Conservation (phyloP, 2,113 vertebrate species). For the Sturnus vulgaris region DNA sequence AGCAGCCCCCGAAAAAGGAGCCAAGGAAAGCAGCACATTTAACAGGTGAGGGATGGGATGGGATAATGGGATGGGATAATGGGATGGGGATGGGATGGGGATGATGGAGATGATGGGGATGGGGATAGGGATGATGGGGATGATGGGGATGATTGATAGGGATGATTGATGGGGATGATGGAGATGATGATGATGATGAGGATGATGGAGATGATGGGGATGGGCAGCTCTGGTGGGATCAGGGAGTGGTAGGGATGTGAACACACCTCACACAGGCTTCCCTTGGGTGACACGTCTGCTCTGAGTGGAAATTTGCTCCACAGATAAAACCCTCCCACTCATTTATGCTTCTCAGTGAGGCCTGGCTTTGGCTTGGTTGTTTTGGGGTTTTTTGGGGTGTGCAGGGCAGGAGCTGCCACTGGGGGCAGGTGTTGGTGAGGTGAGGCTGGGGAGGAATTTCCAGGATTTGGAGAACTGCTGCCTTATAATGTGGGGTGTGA, state of each 20-base stretch:
- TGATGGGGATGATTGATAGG: no score
- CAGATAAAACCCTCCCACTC: neutral
- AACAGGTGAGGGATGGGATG: constrained; percentile 61
- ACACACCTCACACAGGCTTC: neutral
- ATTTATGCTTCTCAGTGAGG: neutral
- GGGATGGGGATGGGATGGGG: neutral
- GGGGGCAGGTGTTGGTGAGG: neutral
- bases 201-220: no score
- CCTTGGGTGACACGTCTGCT: accelerated
- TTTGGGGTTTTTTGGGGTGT: neutral
- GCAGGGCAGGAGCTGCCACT: neutral
- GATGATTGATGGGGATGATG: no score
- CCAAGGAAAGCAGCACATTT: constrained; percentile 66
- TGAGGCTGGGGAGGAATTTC: neutral
- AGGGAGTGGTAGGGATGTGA: neutral
- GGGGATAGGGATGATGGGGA: no score
- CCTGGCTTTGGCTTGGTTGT: neutral
- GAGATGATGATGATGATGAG: no score
- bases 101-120: no score
- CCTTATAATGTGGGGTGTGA: neutral
- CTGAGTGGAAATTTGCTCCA: neutral
- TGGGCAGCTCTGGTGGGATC: no score
- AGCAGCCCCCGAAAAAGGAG: neutral
- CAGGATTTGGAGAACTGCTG: neutral
- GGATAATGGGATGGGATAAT: neutral